phyloP scores from a whole-genome alignment of 2,888 invertebrate species.

The Caenorhabditis sp. region DNA sequence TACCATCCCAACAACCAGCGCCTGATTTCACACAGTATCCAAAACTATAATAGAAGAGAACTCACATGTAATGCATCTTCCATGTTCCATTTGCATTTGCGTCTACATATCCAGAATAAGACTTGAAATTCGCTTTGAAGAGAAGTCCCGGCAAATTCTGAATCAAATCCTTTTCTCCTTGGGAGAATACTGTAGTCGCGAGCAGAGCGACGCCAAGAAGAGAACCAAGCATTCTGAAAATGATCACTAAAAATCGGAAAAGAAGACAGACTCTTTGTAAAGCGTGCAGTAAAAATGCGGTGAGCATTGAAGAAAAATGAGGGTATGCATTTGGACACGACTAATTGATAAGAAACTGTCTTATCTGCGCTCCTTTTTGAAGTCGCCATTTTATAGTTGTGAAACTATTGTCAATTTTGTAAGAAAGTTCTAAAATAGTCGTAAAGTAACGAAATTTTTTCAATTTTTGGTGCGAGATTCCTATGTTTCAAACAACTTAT shows the following conservation, averaged over 20 bases:
- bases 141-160: slow-evolving; percentile 84
- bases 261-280: background rate
- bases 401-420: background rate
- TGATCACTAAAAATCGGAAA: slow-evolving; percentile 14
- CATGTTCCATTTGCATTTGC: slow-evolving; percentile 83
- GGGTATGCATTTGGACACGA: background rate
- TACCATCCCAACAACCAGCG: too few species aligned
- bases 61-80: slow-evolving; percentile 84
- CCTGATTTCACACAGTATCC: too few species aligned
- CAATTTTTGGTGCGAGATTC: background rate
- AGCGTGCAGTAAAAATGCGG: slow-evolving; percentile 24
- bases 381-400: slow-evolving; percentile 31
- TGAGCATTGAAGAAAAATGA: slow-evolving; percentile 2
- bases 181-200: slow-evolving; percentile 24
- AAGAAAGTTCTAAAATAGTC: slow-evolving; percentile 9
- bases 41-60: too few species aligned
- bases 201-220: slow-evolving; percentile 44
- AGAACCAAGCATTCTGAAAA: slow-evolving; percentile 52
- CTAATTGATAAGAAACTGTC: slow-evolving; percentile 30
- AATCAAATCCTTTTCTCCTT: slow-evolving; percentile 76
- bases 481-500: background rate
- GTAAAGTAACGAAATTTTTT: slow-evolving; percentile 12
- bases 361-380: slow-evolving; percentile 32
- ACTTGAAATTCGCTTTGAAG: slow-evolving; percentile 83
- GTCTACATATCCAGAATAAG: slow-evolving; percentile 84